These are phyloP conservation scores for Orientallactaga sibirica DNA, from an alignment of 2,797 vertebrate genomes.

Conservation along the genomic window DNA sequence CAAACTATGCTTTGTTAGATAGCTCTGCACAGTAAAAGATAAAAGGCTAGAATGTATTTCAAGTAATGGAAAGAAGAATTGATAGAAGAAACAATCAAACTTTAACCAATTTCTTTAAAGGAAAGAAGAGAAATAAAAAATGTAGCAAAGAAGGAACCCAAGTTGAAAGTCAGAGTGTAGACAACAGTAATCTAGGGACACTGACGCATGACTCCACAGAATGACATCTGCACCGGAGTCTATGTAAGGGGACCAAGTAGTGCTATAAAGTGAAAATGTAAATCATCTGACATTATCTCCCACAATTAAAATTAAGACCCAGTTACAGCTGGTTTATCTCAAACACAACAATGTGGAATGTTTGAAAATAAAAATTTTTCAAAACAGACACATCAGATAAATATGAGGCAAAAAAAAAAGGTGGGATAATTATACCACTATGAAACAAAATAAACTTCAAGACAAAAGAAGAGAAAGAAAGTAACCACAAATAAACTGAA, in stretches of 20 bases:
- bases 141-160: neutral
- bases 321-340: neutral
- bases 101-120: constrained; percentile 7
- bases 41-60: neutral
- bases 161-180: neutral
- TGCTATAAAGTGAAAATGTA: neutral
- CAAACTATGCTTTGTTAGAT: constrained; percentile 19
- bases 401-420: neutral
- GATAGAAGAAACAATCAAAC: constrained; percentile 6
- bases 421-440: neutral
- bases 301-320: constrained; percentile 42
- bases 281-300: neutral
- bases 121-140: neutral
- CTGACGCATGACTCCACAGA: neutral
- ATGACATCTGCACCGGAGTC: neutral
- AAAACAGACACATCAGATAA: neutral
- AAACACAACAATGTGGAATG: neutral
- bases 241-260: neutral
- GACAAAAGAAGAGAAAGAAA: neutral
- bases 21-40: neutral
- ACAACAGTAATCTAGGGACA: neutral
- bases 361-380: neutral
- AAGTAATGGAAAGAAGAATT: neutral
- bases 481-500: neutral
- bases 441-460: neutral